Evolutionary conservation across 2,797 vertebrate genomes (phyloP), one percentile per base, ranked within the genome.

Genomic region (Anabas testudineus): DNA sequence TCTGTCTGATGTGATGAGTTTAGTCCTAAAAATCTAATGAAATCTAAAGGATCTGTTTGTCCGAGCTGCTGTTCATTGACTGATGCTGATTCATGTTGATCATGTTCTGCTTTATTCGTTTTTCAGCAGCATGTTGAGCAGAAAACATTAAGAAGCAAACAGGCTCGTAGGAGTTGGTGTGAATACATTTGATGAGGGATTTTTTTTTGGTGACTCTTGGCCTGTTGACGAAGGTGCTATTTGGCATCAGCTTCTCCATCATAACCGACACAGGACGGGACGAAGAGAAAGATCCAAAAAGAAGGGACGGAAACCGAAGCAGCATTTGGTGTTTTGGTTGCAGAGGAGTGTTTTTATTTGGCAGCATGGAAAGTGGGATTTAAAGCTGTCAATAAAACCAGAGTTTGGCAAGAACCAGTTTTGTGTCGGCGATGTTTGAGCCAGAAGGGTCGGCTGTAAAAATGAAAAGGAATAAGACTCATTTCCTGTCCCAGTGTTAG

Each of bases 271-370:
- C 49, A 22, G 65, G 68, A 62, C 42, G 19, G 67, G 21, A 65
- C 22, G 41, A 73, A 39, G 15, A 42, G 28, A 21, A 19, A 2
- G 59, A 7, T 54, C 49, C 45, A 48, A 37, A 47, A 54, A 22
- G 56, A 45, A 46, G 58, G 24, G 18, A 30, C 16, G 0, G 37
- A 3, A 69, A 54, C 32, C 1, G 24, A 55, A 26, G 73, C 52
- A 65, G 80, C 64, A 57, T 77, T 76, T 70, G 74, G 77, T 64
- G 61, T 60, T 78, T 73, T 51, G 42, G 62, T 61, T 49, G 62
- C 64, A 57, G 59, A 45, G 36, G 53, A 71, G 65, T 67, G 69
- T 66, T 80, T 82, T 70, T 53, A 70, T 78, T 73, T 83, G 80
- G 77, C 83, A 81, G 80, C 32, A 5, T 6, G 57, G 10, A 26